A percentile compares a stretch with the other conserved stretches of the same genome.
Evolutionary conservation across 1,140 invertebrate species (phyloP).

Genomic region (Lethrus apterus): DNA sequence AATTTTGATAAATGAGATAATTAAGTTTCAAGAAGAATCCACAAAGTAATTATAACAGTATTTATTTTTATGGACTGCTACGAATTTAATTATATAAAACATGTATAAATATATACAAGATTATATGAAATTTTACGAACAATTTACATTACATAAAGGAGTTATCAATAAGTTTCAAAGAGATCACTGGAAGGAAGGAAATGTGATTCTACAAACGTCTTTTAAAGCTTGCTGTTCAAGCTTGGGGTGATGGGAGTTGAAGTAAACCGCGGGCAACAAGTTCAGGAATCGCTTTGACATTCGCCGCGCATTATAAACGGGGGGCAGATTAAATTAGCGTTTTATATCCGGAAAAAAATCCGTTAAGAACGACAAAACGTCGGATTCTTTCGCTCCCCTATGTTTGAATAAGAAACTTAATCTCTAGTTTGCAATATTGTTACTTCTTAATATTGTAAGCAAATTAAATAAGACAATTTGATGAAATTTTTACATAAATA

Average conservation of each 20-base stretch:
- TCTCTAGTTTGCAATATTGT: slow-evolving; percentile 17
- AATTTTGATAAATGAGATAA: too few species aligned
- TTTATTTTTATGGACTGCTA: too few species aligned
- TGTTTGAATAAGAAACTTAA: slow-evolving; percentile 31
- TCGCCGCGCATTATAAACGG: slow-evolving; percentile 32
- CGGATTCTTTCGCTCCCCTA: slow-evolving; percentile 20
- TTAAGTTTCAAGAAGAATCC: too few species aligned
- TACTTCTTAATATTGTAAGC: slow-evolving; percentile 9
- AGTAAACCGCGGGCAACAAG: slow-evolving; percentile 32
- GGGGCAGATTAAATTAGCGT: slow-evolving; percentile 35
- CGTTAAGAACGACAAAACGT: slow-evolving; percentile 27
- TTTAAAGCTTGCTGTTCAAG: slow-evolving; percentile 30
- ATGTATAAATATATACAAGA: too few species aligned
- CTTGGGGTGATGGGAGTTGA: slow-evolving; percentile 22
- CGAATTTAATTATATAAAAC: too few species aligned
- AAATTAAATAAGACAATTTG: too few species aligned
- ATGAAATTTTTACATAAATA: too few species aligned
- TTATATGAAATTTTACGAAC: too few species aligned
- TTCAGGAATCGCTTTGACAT: slow-evolving; percentile 33
- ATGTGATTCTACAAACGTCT: slow-evolving; percentile 24
- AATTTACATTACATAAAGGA: too few species aligned
- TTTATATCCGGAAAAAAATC: slow-evolving; percentile 26
- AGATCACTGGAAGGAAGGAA: too few species aligned
- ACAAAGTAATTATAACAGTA: too few species aligned
- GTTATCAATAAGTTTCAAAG: too few species aligned